These are phyloP conservation scores for Cryptotis parvus DNA, from an alignment of 2,113 vertebrate genomes.

Conservation along the genomic window DNA sequence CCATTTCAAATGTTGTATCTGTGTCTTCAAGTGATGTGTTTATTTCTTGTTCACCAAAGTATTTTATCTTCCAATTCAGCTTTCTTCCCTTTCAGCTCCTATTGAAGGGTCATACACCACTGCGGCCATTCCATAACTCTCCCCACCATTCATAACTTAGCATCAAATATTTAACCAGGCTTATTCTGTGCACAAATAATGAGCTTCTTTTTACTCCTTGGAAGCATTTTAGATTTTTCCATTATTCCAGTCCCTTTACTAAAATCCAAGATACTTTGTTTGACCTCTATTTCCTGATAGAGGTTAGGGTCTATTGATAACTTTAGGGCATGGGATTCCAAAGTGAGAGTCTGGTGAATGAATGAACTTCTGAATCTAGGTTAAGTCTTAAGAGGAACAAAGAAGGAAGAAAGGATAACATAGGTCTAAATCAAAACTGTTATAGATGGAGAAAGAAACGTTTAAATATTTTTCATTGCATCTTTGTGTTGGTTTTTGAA, in stretches of 20 bases:
- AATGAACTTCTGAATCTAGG: background rate
- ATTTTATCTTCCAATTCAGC: background rate
- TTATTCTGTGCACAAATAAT: background rate
- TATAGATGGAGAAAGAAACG: background rate
- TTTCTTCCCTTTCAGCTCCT: background rate
- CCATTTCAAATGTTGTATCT: background rate
- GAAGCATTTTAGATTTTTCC: background rate
- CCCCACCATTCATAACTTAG: background rate
- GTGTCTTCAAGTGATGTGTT: background rate
- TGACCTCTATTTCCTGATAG: background rate
- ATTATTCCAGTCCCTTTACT: background rate
- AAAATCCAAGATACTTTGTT: background rate
- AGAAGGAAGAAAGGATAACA: background rate
- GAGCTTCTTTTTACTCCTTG: background rate
- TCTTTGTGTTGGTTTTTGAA: background rate
- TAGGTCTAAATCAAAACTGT: background rate
- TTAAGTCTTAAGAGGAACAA: background rate
- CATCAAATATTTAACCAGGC: background rate
- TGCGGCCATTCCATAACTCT: background rate
- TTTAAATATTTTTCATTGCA: conserved; percentile 13
- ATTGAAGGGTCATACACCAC: background rate
- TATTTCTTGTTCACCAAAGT: background rate
- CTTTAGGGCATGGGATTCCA: background rate
- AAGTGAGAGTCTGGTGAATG: background rate
- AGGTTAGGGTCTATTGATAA: background rate